phyloP scores from a whole-genome alignment of 2,888 invertebrate species.

The Caenorhabditis zanzibari region DNA sequence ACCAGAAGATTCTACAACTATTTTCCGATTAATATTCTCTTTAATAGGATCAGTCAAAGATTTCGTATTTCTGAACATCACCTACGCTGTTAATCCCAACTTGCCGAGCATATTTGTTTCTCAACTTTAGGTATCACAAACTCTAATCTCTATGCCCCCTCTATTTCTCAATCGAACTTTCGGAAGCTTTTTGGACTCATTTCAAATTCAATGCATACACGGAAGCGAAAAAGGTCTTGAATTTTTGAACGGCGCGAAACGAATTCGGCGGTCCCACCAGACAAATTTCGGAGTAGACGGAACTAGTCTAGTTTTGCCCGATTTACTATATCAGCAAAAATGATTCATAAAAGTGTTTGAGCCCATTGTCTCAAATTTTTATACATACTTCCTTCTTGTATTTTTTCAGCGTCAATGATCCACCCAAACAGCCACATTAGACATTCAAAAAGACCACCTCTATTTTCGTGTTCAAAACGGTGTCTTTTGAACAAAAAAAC shows the following conservation, averaged over 20 bases:
- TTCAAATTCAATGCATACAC: constrained; percentile 26
- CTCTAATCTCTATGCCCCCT: neutral
- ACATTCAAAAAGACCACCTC: constrained; percentile 8
- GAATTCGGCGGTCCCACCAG: constrained; percentile 12
- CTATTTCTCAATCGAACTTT: constrained; percentile 9
- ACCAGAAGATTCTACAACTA: neutral
- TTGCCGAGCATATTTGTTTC: no score
- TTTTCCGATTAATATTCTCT: neutral
- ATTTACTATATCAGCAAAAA: neutral
- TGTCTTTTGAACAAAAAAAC: no score
- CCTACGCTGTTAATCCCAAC: no score
- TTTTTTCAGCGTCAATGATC: constrained; percentile 6
- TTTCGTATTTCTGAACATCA: neutral
- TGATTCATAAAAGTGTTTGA: no score
- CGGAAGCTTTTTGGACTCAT: constrained; percentile 2
- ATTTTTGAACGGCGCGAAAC: constrained; percentile 20
- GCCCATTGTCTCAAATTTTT: neutral
- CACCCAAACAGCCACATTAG: constrained; percentile 12
- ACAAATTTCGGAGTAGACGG: neutral
- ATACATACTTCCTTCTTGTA: neutral
- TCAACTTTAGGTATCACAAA: no score
- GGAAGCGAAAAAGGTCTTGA: constrained; percentile 12
- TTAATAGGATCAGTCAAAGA: no score
- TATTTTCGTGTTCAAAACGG: neutral
- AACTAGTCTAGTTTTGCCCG: neutral